Conservation (phyloP, 2,797 vertebrate species). For the Amazona finschi region DNA sequence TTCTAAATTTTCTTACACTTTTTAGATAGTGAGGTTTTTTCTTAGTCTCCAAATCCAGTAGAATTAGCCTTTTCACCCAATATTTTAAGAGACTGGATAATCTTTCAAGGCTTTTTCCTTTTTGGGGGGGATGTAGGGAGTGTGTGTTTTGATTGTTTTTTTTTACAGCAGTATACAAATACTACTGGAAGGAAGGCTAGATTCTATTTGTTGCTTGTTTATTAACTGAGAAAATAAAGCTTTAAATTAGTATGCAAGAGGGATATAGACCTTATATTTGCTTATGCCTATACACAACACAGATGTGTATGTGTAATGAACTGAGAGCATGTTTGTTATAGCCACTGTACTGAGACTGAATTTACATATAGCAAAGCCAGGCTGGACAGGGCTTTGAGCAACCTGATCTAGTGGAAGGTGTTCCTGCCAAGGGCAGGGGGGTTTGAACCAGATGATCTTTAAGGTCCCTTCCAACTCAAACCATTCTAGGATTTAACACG, state of each 20-base stretch:
- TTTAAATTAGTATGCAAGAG: not conserved
- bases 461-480: not conserved
- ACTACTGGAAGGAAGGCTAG: not conserved
- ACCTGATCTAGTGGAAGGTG: not conserved
- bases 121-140: not conserved
- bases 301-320: not conserved
- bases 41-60: not conserved
- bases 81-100: not conserved
- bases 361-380: not conserved
- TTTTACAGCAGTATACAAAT: not conserved
- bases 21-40: accelerated
- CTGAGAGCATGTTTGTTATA: not conserved
- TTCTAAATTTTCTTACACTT: not conserved
- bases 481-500: not conserved
- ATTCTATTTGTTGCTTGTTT: not conserved
- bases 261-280: not conserved
- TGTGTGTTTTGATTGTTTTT: not conserved
- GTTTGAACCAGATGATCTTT: not conserved
- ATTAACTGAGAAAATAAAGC: not conserved
- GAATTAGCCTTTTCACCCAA: not conserved
- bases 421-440: not conserved
- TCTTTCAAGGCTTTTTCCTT: not conserved
- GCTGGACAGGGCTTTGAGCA: not conserved
- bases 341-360: not conserved
- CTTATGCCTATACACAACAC: not conserved